phyloP scores from a whole-genome alignment of 2,888 invertebrate genomes.

The Lasius platythorax region DNA sequence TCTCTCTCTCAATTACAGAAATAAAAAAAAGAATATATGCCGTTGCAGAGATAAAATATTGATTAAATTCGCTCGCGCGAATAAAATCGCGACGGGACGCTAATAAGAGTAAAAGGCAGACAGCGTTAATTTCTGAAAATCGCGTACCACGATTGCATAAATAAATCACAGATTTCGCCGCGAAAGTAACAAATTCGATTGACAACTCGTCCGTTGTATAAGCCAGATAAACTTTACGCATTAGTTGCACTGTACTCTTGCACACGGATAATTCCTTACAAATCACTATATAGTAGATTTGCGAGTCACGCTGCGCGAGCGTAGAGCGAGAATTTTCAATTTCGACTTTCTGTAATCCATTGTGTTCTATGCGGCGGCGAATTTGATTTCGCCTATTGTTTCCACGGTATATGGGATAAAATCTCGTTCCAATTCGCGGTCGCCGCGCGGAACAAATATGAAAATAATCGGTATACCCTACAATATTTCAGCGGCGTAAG shows the following conservation, averaged over 20 bases:
- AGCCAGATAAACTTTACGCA: slow-evolving; percentile 44
- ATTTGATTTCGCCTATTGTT: slow-evolving; percentile 58
- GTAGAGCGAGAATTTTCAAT: slow-evolving; percentile 54
- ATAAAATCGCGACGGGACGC: slow-evolving; percentile 9
- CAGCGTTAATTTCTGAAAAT: slow-evolving; percentile 40
- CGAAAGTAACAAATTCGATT: slow-evolving; percentile 59
- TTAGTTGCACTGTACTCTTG: slow-evolving; percentile 44
- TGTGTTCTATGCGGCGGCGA: slow-evolving; percentile 52
- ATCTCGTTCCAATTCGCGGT: slow-evolving; percentile 57
- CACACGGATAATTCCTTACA: slow-evolving; percentile 51
- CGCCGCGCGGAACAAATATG: slow-evolving; percentile 55
- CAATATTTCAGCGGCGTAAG: slow-evolving; percentile 52
- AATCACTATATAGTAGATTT: slow-evolving; percentile 48
- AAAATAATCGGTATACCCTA: slow-evolving; percentile 52
- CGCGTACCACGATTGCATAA: slow-evolving; percentile 27
- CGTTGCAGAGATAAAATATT: slow-evolving; percentile 18
- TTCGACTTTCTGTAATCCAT: slow-evolving; percentile 59
- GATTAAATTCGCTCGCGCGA: slow-evolving; percentile 15
- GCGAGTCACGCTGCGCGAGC: slow-evolving; percentile 29
- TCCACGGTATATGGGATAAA: slow-evolving; percentile 50
- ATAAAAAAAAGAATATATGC: background rate
- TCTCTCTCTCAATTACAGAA: background rate
- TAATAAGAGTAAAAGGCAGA: slow-evolving; percentile 12
- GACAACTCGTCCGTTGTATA: slow-evolving; percentile 38
- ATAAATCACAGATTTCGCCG: slow-evolving; percentile 31